Conservation (phyloP, 1,140 invertebrate species). For the Drosophila sechellia region DNA sequence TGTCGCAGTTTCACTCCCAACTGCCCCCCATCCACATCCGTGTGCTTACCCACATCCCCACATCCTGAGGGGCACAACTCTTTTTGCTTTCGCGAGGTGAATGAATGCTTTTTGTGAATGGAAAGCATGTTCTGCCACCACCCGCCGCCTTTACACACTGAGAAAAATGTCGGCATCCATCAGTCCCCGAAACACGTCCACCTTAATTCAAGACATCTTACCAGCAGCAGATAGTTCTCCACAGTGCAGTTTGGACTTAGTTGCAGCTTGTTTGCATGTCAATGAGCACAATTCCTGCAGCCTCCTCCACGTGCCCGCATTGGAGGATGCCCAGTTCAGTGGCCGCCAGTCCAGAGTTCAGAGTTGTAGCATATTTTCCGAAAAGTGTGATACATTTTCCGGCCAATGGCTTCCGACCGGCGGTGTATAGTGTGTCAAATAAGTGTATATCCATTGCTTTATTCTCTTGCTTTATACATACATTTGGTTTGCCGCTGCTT, state of each 20-base stretch:
- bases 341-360: conserved; percentile 7
- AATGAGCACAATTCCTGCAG: conserved; percentile 7
- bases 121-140: background rate
- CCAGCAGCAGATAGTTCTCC: background rate
- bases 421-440: conserved; percentile 6
- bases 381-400: conserved; percentile 7
- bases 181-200: no score
- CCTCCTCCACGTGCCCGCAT: background rate
- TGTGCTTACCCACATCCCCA: background rate
- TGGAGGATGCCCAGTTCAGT: conserved; percentile 8
- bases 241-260: background rate
- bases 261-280: conserved; percentile 10
- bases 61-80: background rate
- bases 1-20: background rate
- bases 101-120: conserved; percentile 7
- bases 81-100: conserved; percentile 1
- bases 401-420: background rate
- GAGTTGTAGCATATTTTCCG: background rate
- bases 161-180: background rate
- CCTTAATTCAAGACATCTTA: background rate
- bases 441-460: conserved; percentile 44
- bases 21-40: conserved; percentile 6
- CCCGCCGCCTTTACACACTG: background rate
- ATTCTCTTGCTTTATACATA: conserved; percentile 42
- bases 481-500: conserved; percentile 43